These are phyloP conservation scores for Achatina immaculata DNA, from an alignment of 1,140 invertebrate genomes.

Conservation along the genomic window DNA sequence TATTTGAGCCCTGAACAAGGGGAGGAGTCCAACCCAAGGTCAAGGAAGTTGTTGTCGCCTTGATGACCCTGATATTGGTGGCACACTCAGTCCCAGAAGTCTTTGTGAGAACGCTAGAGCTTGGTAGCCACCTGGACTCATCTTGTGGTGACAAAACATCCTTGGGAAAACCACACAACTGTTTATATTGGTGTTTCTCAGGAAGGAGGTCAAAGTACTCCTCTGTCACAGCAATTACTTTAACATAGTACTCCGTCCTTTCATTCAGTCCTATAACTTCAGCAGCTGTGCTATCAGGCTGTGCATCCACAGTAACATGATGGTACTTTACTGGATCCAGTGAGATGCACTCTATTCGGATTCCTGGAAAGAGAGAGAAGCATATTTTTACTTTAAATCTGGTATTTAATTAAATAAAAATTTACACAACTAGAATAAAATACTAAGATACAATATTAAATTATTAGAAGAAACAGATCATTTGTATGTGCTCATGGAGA, in stretches of 20 bases:
- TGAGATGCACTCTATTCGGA: constrained; percentile 68
- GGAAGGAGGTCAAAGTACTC: constrained; percentile 70
- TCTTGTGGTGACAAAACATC: constrained; percentile 55
- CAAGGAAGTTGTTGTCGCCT: constrained; percentile 60
- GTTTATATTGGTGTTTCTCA: constrained; percentile 61
- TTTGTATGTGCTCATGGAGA: too few species aligned
- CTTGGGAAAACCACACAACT: constrained; percentile 56
- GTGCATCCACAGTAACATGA: constrained; percentile 56
- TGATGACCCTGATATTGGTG: constrained; percentile 59
- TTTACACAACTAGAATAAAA: background rate
- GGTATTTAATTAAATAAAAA: background rate
- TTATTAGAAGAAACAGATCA: background rate
- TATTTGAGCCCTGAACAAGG: constrained; percentile 69
- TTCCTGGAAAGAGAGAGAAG: constrained; percentile 49
- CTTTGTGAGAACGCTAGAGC: constrained; percentile 61
- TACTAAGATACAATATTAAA: background rate
- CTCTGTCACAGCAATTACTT: constrained; percentile 69
- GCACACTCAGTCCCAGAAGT: constrained; percentile 70
- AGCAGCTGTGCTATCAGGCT: constrained; percentile 63
- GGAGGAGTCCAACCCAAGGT: constrained; percentile 66
- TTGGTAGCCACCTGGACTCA: constrained; percentile 68
- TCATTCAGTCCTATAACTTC: constrained; percentile 65
- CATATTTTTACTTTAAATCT: background rate
- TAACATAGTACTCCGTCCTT: constrained; percentile 68
- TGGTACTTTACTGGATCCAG: constrained; percentile 58